These are phyloP conservation scores for Hypocryptadius cinnamomeus DNA, from an alignment of 2,113 vertebrate genomes.

Conservation along the genomic window DNA sequence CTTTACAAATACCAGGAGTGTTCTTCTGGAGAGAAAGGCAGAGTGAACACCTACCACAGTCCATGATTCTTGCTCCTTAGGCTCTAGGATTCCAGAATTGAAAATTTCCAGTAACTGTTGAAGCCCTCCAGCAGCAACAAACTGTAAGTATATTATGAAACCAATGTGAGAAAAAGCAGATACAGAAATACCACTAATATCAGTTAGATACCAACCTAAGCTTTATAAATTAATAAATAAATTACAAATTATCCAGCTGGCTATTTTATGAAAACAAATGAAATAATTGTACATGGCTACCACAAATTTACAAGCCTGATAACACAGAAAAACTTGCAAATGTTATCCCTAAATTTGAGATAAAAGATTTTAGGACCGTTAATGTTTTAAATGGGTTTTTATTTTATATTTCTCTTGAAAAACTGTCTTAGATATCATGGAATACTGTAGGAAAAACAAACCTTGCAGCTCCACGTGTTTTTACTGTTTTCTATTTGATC, in stretches of 20 bases:
- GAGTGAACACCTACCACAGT: slow-evolving; percentile 84
- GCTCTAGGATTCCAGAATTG: slow-evolving; percentile 94
- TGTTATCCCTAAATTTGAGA: background rate
- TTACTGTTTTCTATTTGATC: slow-evolving; percentile 99
- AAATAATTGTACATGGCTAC: background rate
- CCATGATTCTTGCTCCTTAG: slow-evolving; percentile 96
- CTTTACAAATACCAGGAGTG: background rate
- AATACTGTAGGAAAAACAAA: slow-evolving; percentile 49
- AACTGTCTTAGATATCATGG: background rate
- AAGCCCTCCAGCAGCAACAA: slow-evolving; percentile 95
- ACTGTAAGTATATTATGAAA: slow-evolving; percentile 70
- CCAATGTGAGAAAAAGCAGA: background rate
- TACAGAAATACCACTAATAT: background rate
- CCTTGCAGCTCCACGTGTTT: slow-evolving; percentile 99
- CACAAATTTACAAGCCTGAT: background rate
- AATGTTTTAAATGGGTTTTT: background rate
- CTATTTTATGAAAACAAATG: background rate
- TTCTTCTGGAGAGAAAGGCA: background rate
- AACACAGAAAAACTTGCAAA: background rate
- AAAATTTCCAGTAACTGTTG: slow-evolving; percentile 96
- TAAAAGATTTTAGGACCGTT: background rate
- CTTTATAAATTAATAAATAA: background rate
- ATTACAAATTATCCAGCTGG: background rate
- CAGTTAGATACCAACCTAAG: background rate
- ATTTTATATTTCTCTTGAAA: background rate